phyloP scores from a whole-genome alignment of 2,797 vertebrate species.

The Galagoides demidoff region DNA sequence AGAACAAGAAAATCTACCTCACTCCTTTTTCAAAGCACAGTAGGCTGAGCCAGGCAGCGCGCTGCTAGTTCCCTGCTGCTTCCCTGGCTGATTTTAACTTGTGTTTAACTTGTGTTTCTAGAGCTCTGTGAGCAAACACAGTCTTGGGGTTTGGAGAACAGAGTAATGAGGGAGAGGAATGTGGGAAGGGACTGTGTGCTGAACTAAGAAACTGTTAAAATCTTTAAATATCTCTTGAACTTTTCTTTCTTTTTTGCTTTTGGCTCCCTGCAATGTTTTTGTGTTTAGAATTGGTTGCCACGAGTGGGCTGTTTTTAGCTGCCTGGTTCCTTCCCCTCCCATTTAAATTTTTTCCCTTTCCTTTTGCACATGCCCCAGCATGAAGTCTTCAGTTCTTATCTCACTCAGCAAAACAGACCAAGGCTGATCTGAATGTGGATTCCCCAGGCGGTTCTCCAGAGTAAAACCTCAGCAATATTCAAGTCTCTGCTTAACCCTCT shows the following conservation, averaged over 20 bases:
- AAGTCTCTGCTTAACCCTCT: slow-evolving; percentile 6
- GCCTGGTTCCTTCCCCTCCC: slow-evolving; percentile 62
- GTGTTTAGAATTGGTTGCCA: slow-evolving; percentile 81
- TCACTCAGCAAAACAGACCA: slow-evolving; percentile 69
- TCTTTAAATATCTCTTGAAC: slow-evolving; percentile 72
- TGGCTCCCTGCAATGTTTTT: slow-evolving; percentile 77
- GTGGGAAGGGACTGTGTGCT: slow-evolving; percentile 7
- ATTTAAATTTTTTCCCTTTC: slow-evolving; percentile 56
- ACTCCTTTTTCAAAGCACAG: not conserved
- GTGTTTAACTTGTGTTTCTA: not conserved
- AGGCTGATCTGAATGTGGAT: slow-evolving; percentile 38
- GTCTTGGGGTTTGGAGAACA: not conserved
- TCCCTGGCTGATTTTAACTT: not conserved
- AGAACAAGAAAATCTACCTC: slow-evolving; percentile 51
- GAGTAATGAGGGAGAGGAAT: not conserved
- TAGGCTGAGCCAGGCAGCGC: not conserved
- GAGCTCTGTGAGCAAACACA: not conserved
- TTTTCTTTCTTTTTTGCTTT: not conserved
- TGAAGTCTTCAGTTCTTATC: slow-evolving; percentile 77
- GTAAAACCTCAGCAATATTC: slow-evolving; percentile 32
- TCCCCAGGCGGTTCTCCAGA: slow-evolving; percentile 39
- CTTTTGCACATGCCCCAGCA: slow-evolving; percentile 67
- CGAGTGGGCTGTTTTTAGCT: slow-evolving; percentile 78
- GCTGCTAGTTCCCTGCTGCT: not conserved
- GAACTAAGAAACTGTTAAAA: slow-evolving; percentile 56